phyloP scores from a whole-genome alignment of 2,113 vertebrate genomes.

The Hypanus sabinus region DNA sequence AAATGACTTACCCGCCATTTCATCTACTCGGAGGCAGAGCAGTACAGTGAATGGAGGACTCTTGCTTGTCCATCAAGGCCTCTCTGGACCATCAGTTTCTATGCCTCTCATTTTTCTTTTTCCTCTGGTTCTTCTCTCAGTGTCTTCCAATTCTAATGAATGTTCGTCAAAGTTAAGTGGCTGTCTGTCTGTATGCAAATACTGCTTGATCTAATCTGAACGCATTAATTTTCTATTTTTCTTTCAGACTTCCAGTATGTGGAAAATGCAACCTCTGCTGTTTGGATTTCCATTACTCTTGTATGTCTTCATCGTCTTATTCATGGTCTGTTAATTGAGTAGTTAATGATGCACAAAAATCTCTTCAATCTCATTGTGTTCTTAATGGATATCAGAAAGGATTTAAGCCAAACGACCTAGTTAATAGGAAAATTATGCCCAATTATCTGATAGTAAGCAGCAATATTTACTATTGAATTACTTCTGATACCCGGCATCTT shows the following conservation, averaged over 20 bases:
- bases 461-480: background rate
- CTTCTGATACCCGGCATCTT: background rate
- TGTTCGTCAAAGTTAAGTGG: background rate
- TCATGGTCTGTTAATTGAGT: background rate
- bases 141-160: background rate
- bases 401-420: background rate
- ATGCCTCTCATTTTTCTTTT: background rate
- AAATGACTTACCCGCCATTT: too few species aligned
- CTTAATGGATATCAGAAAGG: background rate
- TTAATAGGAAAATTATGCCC: constrained; percentile 26
- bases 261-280: background rate
- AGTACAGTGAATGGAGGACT: too few species aligned
- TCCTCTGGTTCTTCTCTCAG: background rate
- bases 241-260: background rate
- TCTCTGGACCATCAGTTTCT: background rate
- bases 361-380: background rate
- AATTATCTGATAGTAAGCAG: background rate
- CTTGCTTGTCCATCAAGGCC: too few species aligned
- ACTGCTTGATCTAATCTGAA: background rate
- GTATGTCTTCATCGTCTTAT: constrained; percentile 3
- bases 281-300: background rate
- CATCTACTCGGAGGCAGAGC: too few species aligned
- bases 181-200: background rate
- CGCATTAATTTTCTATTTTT: background rate
- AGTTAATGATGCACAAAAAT: constrained; percentile 4